Conservation (phyloP, 2,888 invertebrate genomes). For the Andrena haemorrhoa region DNA sequence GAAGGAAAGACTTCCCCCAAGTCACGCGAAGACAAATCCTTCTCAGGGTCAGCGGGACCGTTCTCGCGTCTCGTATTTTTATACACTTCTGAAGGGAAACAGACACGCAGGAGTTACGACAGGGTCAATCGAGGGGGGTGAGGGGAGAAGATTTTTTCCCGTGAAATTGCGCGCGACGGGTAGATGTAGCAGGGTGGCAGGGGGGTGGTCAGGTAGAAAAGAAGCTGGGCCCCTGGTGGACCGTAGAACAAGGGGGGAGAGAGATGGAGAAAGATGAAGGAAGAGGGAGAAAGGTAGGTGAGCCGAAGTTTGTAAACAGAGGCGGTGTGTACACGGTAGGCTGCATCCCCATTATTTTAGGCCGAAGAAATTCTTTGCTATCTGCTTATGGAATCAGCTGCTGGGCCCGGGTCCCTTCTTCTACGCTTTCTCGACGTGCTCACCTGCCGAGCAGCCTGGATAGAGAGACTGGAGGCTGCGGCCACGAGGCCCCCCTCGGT, state of each 20-base stretch:
- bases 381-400: slow-evolving; percentile 84
- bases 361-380: slow-evolving; percentile 78
- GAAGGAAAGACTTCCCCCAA: too few relatives aligned
- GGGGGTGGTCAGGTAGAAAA: slow-evolving; percentile 41
- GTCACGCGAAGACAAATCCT: not conserved
- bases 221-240: slow-evolving; percentile 12
- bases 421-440: slow-evolving; percentile 70
- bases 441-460: slow-evolving; percentile 75
- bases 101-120: not conserved
- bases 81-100: not conserved
- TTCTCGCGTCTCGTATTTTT: not conserved
- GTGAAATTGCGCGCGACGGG: slow-evolving; percentile 30
- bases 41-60: not conserved
- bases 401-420: slow-evolving; percentile 62
- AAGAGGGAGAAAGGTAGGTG: slow-evolving; percentile 10
- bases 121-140: too few relatives aligned
- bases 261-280: not conserved
- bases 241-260: not conserved
- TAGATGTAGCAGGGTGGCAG: not conserved
- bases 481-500: slow-evolving; percentile 19
- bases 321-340: slow-evolving; percentile 79
- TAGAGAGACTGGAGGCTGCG: slow-evolving; percentile 30
- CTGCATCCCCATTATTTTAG: slow-evolving; percentile 81
- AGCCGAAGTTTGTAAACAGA: slow-evolving; percentile 78
- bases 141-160: slow-evolving; percentile 5